Evolutionary conservation across 1,140 invertebrate species (phyloP).

Genomic region (Latrodectus geometricus): DNA sequence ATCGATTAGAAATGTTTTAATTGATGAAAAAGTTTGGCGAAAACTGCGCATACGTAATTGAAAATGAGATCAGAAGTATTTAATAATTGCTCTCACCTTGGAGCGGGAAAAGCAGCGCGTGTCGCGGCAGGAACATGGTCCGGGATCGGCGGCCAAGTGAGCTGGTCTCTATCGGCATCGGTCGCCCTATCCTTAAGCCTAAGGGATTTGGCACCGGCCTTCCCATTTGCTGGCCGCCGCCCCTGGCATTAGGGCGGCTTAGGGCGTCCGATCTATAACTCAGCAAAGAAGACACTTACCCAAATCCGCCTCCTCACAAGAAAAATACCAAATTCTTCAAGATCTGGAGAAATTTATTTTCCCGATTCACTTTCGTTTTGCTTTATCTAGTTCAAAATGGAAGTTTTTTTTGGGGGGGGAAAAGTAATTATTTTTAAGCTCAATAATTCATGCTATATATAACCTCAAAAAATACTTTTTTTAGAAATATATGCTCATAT

Average conservation of each 20-base stretch:
- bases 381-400: neutral
- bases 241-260: slow-evolving; percentile 47
- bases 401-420: neutral
- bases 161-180: slow-evolving; percentile 8
- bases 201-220: slow-evolving; percentile 50
- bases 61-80: too few relatives aligned
- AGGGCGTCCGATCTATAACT: slow-evolving; percentile 50
- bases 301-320: neutral
- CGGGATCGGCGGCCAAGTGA: slow-evolving; percentile 43
- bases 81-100: neutral
- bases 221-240: slow-evolving; percentile 58
- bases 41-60: too few relatives aligned
- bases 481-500: too few relatives aligned
- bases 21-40: too few relatives aligned
- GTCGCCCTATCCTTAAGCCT: slow-evolving; percentile 42
- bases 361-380: neutral
- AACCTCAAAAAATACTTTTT: too few relatives aligned
- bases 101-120: slow-evolving; percentile 11
- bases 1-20: too few relatives aligned
- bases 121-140: slow-evolving; percentile 58
- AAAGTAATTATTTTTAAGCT: too few relatives aligned
- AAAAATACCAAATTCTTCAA: neutral
- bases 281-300: neutral
- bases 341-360: neutral
- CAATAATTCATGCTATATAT: too few relatives aligned